Conservation (phyloP, 1,140 invertebrate species). For the Drosophila lowei region DNA sequence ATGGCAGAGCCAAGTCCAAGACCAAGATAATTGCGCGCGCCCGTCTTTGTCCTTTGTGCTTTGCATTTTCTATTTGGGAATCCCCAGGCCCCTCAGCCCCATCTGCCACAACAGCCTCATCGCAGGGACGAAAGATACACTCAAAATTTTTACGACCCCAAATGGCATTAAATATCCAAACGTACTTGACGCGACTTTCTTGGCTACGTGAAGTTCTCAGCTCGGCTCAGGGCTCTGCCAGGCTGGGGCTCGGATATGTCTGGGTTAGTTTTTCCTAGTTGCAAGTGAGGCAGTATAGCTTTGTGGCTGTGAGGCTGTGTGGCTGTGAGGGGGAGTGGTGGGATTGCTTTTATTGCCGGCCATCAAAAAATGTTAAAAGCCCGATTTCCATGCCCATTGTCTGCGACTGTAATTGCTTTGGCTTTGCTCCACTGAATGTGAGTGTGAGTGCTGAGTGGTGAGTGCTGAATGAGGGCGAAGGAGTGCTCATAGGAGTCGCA, state of each 20-base stretch:
- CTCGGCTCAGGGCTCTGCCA: conserved; percentile 26
- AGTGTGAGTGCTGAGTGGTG: conserved; percentile 2
- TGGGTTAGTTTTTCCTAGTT: conserved; percentile 52
- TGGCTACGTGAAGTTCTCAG: conserved; percentile 66
- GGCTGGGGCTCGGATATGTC: conserved; percentile 19
- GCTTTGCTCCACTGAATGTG: conserved; percentile 50
- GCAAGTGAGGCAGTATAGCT: conserved; percentile 21
- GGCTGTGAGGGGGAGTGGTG: conserved; percentile 1
- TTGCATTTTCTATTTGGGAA: conserved; percentile 59
- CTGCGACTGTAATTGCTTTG: conserved; percentile 66
- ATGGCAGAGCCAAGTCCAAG: conserved; percentile 75
- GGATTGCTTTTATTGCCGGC: conserved; percentile 68
- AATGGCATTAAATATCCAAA: conserved; percentile 78
- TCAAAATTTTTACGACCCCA: conserved; percentile 74
- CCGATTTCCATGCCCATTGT: conserved; percentile 70
- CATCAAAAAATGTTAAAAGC: conserved; percentile 72
- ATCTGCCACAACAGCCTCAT: conserved; percentile 6
- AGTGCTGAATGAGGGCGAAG: not conserved
- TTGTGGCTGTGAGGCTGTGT: not conserved
- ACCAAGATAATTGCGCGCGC: conserved; percentile 65
- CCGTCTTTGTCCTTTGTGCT: conserved; percentile 60
- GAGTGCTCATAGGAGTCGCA: conserved; percentile 2
- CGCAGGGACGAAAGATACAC: conserved; percentile 51
- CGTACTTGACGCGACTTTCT: conserved; percentile 70
- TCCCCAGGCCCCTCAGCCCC: conserved; percentile 4